Percentiles rank a stretch among this genome's conserved stretches.
phyloP scores from a whole-genome alignment of 2,113 vertebrate species.

The Thermophis baileyi region DNA sequence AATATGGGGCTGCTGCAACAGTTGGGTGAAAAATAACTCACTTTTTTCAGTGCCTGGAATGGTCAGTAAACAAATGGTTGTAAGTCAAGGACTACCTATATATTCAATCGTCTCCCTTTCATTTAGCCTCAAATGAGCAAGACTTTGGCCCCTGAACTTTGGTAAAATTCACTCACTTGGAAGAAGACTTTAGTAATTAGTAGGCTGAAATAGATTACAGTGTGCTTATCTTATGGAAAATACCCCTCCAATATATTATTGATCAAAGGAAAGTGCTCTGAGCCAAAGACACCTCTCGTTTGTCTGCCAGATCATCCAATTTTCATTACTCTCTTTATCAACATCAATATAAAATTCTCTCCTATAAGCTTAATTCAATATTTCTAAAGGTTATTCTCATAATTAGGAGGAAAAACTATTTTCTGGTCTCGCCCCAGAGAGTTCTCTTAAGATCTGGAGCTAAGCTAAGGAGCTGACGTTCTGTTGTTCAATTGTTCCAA shows the following conservation, averaged over 20 bases:
- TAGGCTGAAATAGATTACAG: not conserved
- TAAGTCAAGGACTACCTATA: not conserved
- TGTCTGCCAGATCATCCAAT: not conserved
- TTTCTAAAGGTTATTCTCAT: slow-evolving; percentile 2
- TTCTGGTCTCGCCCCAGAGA: not conserved
- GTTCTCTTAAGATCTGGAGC: not conserved
- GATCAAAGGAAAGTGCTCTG: not conserved
- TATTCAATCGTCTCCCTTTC: not conserved
- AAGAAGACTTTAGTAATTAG: not conserved
- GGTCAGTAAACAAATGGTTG: not conserved
- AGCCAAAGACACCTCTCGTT: not conserved
- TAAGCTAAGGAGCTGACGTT: not conserved
- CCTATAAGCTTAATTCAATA: not conserved
- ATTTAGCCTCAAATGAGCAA: not conserved
- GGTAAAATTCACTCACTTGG: not conserved
- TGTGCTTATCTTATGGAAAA: not conserved
- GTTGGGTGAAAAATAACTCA: not conserved
- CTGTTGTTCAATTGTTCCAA: not conserved
- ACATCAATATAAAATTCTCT: not conserved
- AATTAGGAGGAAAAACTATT: not conserved
- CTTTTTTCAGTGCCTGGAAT: not conserved
- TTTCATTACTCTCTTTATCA: not conserved
- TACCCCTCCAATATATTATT: rapidly evolving
- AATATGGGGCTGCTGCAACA: not conserved
- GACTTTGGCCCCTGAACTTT: not conserved